Evolutionary conservation across 2,113 vertebrate species (phyloP), one percentile per base, ranked within the genome.

Genomic region (Gadus chalcogrammus): DNA sequence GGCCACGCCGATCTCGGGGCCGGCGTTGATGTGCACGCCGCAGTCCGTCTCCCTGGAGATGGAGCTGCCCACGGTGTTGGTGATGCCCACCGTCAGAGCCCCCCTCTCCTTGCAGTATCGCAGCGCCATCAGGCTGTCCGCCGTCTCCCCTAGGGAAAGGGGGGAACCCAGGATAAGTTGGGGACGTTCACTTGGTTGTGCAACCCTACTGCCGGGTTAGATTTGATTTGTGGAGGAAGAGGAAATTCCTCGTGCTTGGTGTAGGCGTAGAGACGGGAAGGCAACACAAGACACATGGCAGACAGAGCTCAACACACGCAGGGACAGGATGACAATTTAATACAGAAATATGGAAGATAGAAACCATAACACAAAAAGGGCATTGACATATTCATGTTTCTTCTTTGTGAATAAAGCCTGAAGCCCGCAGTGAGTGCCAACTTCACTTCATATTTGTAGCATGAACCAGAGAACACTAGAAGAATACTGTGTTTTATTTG

Each of bases 31-130:
- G 68, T 99, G 97, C 68, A 99, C 95, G 0, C 97, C 96, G 4
- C 97, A 99, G 73, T 99, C 97, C 0, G 97, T 99, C 88, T 98
- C 97, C 0, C 97, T 92, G 0, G 97, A 99, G 76, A 99, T 97
- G 56, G 97, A 98, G 87, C 96, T 99, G 83, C 97, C 96, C 1
- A 99, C 97, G 0, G 97, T 99, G 87, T 99, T 99, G n/a, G 97
- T 99, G 82, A 99, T 89, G 15, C 97, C 97, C 20, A 99, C 96
- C 0, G 96, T 99, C 63, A 99, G 85, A 68, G 96, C 97, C 1
- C 97, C 96, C 68, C 94, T 84, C 85, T 98, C 96, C 71, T 98
- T 99, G 84, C 96, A 98, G 85, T 98, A 99, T 4, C 92, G 91
- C 15, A 99, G 93, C 1, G 90, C 95, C 94, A 99, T 93, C 77